Conservation (phyloP, 2,888 invertebrate species). For the Leptopilina syphax region DNA sequence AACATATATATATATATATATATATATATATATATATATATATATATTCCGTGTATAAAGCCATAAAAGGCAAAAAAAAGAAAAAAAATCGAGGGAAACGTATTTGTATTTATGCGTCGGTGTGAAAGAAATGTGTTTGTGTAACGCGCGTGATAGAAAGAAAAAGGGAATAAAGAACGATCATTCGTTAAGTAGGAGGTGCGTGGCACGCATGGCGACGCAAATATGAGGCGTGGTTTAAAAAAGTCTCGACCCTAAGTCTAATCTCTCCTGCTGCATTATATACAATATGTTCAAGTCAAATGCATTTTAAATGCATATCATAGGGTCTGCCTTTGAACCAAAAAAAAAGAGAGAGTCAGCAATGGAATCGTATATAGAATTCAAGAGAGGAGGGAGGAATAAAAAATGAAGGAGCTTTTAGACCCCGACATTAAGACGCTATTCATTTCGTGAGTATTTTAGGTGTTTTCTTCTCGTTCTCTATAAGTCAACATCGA, state of each 20-base stretch:
- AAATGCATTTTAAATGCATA: conserved; percentile 24
- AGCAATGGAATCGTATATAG: conserved; percentile 2
- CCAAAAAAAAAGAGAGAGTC: neutral
- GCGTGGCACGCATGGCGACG: conserved; percentile 74
- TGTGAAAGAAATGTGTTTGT: neutral
- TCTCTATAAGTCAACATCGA: no score
- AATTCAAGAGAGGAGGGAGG: neutral
- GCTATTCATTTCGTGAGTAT: neutral
- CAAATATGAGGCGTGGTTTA: conserved; percentile 73
- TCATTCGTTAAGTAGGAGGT: conserved; percentile 71
- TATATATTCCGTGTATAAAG: conserved; percentile 37
- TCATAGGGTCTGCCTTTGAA: neutral
- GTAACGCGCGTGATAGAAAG: conserved; percentile 11
- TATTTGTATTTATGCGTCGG: no score
- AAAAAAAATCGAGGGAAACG: no score
- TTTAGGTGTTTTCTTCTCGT: neutral
- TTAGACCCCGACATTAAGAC: conserved; percentile 21
- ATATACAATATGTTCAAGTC: neutral
- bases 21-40: conserved; percentile 41
- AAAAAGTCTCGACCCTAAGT: conserved; percentile 62
- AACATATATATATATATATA: conserved; percentile 44
- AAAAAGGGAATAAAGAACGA: conserved; percentile 55
- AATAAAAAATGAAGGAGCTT: neutral
- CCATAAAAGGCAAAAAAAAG: no score
- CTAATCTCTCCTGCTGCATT: conserved; percentile 27